Conservation (phyloP, 2,888 invertebrate genomes). For the Tortricodes alternella region DNA sequence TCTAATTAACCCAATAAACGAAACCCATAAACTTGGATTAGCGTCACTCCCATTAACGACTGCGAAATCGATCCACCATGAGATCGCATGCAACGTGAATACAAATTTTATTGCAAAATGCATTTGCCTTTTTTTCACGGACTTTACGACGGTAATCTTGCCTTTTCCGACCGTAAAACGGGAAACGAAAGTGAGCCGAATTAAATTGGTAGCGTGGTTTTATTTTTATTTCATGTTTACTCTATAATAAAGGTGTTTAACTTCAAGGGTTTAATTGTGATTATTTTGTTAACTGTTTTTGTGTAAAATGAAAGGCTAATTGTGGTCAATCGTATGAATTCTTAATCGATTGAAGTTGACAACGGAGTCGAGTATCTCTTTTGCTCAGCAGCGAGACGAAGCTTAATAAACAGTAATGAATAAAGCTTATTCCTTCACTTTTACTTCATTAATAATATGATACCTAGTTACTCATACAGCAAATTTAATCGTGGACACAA, state of each 20-base stretch:
- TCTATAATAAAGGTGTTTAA: constrained; percentile 17
- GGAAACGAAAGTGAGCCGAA: constrained; percentile 51
- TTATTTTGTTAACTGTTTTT: no score
- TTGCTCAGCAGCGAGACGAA: no score
- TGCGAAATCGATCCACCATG: constrained; percentile 54
- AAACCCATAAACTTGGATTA: constrained; percentile 24
- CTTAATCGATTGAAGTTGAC: no score
- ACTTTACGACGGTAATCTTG: constrained; percentile 70
- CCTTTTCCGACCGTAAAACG: constrained; percentile 64
- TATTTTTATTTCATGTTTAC: constrained; percentile 36
- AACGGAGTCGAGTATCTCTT: no score
- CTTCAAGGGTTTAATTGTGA: neutral
- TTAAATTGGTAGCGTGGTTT: constrained; percentile 53
- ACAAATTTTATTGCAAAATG: constrained; percentile 52
- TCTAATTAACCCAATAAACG: constrained; percentile 19
- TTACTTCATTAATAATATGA: no score
- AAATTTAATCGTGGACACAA: no score
- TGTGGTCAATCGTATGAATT: no score
- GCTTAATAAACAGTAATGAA: no score
- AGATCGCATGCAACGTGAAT: constrained; percentile 54
- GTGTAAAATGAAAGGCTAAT: no score
- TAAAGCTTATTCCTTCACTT: no score
- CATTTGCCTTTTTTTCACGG: constrained; percentile 58
- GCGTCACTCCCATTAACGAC: constrained; percentile 42
- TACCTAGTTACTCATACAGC: no score